phyloP scores from a whole-genome alignment of 2,113 vertebrate genomes.

The Camelus dromedarius region DNA sequence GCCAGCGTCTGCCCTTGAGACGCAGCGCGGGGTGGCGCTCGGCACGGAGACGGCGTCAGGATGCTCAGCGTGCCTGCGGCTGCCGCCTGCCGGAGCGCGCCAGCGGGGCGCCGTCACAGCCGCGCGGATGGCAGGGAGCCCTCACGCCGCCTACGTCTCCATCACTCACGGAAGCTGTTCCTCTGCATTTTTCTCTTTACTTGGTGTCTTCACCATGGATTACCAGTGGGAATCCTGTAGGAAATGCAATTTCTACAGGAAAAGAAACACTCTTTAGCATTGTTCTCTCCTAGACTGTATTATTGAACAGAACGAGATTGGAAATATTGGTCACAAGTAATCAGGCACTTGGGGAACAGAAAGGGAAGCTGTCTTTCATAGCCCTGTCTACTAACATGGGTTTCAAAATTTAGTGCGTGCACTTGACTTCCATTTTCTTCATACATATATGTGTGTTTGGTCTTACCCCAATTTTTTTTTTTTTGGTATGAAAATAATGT shows the following conservation, averaged over 20 bases:
- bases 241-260: not conserved
- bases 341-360: not conserved
- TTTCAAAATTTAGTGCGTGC: not conserved
- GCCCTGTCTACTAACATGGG: not conserved
- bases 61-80: not conserved
- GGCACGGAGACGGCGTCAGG: not conserved
- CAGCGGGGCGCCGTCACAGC: not conserved
- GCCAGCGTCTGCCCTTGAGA: constrained; percentile 57
- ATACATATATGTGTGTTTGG: not conserved
- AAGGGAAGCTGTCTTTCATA: not conserved
- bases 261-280: not conserved
- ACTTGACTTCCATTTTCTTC: not conserved
- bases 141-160: not conserved
- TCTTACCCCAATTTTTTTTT: not conserved
- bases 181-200: constrained; percentile 16
- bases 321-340: not conserved
- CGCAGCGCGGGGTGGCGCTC: too few relatives aligned
- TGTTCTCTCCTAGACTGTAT: not conserved
- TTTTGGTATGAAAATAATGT: constrained; percentile 46
- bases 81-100: not conserved
- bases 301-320: not conserved
- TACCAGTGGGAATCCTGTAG: not conserved
- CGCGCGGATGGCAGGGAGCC: not conserved
- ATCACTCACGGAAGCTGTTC: constrained; percentile 12
- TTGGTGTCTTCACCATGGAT: not conserved